A percentile compares a stretch with the other conserved stretches of the same genome.
These are phyloP conservation scores for Cichladusa arquata DNA, from an alignment of 2,113 vertebrate species.

Conservation along the genomic window DNA sequence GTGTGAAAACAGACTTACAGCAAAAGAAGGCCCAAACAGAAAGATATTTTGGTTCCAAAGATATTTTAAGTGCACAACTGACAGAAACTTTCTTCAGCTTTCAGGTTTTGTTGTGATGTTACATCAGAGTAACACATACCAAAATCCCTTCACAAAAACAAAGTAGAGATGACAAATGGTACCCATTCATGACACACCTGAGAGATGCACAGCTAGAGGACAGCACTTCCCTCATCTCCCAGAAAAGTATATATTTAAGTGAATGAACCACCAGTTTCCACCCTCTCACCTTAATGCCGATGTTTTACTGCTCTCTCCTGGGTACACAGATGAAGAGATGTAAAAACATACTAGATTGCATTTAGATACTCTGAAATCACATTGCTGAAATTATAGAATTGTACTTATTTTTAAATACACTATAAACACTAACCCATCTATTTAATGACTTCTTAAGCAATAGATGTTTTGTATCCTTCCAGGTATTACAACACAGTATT, in stretches of 20 bases:
- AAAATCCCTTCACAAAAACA: neutral
- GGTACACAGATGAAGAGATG: neutral
- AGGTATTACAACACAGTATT: neutral
- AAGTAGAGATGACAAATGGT: neutral
- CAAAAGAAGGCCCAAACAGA: neutral
- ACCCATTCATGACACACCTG: neutral
- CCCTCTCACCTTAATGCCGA: neutral
- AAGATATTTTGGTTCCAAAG: neutral
- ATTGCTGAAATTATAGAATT: neutral
- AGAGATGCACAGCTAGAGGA: neutral
- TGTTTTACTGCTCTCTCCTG: neutral
- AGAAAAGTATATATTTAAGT: neutral
- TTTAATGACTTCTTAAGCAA: neutral
- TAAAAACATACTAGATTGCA: neutral
- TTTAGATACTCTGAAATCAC: neutral
- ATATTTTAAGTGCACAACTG: neutral
- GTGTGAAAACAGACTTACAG: neutral
- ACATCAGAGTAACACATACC: neutral
- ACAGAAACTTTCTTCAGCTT: neutral
- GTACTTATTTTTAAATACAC: neutral
- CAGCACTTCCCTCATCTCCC: neutral
- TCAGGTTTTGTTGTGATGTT: neutral
- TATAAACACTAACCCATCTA: neutral
- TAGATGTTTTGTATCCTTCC: neutral
- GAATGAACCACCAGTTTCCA: slow-evolving; percentile 28